Percentiles rank a stretch among this genome's conserved stretches.
Conservation (phyloP, 1,140 invertebrate species). For the Aphelinus atriplicis region DNA sequence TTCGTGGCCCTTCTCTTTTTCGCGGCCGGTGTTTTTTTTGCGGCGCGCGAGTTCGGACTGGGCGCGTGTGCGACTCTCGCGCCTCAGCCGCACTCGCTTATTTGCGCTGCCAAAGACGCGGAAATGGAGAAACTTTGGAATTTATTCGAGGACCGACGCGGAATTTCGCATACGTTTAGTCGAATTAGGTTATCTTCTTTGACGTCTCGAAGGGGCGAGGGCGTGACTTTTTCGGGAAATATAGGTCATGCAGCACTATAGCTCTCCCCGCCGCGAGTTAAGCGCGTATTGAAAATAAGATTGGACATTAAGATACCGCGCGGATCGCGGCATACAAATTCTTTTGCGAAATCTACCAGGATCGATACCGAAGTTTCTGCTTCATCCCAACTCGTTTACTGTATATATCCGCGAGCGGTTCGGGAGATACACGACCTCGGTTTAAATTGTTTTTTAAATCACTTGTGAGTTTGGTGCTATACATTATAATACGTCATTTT, state of each 20-base stretch:
- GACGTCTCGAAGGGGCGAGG: not conserved
- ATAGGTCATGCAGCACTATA: not conserved
- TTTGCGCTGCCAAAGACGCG: slow-evolving; percentile 10
- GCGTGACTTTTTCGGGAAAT: slow-evolving; percentile 21
- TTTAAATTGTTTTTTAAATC: too few species aligned
- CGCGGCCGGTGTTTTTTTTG: slow-evolving; percentile 14
- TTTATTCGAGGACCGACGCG: slow-evolving; percentile 41
- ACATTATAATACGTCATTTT: too few species aligned
- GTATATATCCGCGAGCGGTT: too few species aligned
- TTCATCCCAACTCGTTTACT: too few species aligned
- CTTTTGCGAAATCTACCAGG: not conserved
- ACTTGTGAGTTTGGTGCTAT: too few species aligned
- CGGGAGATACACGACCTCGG: too few species aligned
- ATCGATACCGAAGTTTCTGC: not conserved
- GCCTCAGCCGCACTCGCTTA: not conserved
- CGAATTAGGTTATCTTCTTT: slow-evolving; percentile 49
- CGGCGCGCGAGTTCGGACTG: not conserved
- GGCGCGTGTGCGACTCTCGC: not conserved
- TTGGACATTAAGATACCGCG: slow-evolving; percentile 8
- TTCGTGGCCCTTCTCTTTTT: slow-evolving; percentile 13
- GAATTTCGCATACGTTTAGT: slow-evolving; percentile 50
- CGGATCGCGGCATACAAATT: too few species aligned
- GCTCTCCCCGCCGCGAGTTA: not conserved
- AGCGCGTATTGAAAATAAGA: slow-evolving; percentile 1
- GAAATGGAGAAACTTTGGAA: slow-evolving; percentile 48